phyloP scores from a whole-genome alignment of 53 echinoderm and acorn worm species.

The Echinometra lucunter region DNA sequence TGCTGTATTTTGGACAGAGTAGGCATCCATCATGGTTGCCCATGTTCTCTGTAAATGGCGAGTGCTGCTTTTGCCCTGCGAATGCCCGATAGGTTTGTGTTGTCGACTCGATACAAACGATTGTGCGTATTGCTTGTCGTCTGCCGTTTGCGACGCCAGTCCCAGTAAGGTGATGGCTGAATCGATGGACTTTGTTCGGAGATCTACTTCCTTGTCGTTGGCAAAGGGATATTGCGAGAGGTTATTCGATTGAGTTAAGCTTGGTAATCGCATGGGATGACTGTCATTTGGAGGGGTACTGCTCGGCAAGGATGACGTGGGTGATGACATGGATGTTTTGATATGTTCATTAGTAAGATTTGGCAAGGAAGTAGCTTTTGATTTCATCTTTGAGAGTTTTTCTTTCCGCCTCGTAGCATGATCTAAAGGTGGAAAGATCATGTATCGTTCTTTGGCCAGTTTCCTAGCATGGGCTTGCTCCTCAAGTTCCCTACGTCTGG shows the following conservation, averaged over 20 bases:
- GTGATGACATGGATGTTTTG: background rate
- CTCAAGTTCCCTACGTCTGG: slow-evolving; percentile 58
- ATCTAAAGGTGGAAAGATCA: slow-evolving; percentile 74
- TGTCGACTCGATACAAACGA: slow-evolving; percentile 67
- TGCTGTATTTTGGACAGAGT: slow-evolving; percentile 53
- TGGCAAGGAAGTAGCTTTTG: slow-evolving; percentile 50
- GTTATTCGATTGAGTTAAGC: background rate
- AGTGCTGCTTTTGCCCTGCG: slow-evolving; percentile 24
- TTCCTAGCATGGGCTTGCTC: slow-evolving; percentile 60
- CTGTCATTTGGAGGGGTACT: background rate
- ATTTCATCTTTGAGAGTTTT: slow-evolving; percentile 49
- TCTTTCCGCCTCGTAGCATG: slow-evolving; percentile 67
- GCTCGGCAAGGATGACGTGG: background rate
- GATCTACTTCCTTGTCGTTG: slow-evolving; percentile 18
- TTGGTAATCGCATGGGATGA: background rate
- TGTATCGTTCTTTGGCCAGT: slow-evolving; percentile 60
- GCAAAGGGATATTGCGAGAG: background rate
- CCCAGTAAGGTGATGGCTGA: slow-evolving; percentile 83
- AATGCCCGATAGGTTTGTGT: background rate
- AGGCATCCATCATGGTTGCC: slow-evolving; percentile 58
- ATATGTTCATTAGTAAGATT: slow-evolving; percentile 54
- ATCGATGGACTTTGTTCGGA: slow-evolving; percentile 72
- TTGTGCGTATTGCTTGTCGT: slow-evolving; percentile 66
- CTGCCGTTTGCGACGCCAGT: slow-evolving; percentile 76
- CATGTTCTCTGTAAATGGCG: slow-evolving; percentile 48